A percentile compares a stretch with the other conserved stretches of the same genome.
These are phyloP conservation scores for Pangasius larnaudii DNA, from an alignment of 2,797 vertebrate species.

Conservation along the genomic window DNA sequence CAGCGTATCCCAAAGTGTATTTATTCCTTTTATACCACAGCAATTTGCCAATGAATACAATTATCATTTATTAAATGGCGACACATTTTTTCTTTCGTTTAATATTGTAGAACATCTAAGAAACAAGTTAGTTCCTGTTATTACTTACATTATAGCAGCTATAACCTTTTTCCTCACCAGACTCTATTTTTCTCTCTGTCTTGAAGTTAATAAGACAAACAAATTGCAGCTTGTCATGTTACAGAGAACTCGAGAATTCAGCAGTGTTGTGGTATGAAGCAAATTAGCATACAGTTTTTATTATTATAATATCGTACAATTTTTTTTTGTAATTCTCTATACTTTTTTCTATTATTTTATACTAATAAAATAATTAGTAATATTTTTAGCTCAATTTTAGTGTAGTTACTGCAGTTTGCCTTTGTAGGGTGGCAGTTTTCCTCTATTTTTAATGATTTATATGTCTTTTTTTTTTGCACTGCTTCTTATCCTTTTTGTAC, in stretches of 20 bases:
- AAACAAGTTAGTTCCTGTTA: not conserved
- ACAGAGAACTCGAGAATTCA: not conserved
- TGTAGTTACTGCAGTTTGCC: not conserved
- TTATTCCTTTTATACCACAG: not conserved
- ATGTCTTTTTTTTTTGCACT: not conserved
- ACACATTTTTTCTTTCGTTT: not conserved
- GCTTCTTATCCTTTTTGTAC: not conserved
- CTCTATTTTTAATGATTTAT: not conserved
- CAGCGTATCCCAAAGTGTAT: not conserved
- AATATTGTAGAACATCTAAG: not conserved
- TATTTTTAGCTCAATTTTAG: not conserved
- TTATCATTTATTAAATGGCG: not conserved
- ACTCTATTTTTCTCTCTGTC: not conserved
- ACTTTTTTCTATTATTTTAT: not conserved
- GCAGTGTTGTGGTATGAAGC: not conserved
- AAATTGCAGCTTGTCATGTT: not conserved
- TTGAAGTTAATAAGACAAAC: not conserved
- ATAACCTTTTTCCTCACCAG: not conserved
- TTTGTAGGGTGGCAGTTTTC: not conserved
- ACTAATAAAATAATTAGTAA: not conserved
- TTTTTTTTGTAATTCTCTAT: not conserved
- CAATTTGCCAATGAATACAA: not conserved
- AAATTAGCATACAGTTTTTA: not conserved
- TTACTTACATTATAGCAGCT: not conserved
- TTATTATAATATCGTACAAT: not conserved